Evolutionary conservation across 2,113 vertebrate species (phyloP), one percentile per base, ranked within the genome.

Genomic region (Myrmecobius fasciatus): DNA sequence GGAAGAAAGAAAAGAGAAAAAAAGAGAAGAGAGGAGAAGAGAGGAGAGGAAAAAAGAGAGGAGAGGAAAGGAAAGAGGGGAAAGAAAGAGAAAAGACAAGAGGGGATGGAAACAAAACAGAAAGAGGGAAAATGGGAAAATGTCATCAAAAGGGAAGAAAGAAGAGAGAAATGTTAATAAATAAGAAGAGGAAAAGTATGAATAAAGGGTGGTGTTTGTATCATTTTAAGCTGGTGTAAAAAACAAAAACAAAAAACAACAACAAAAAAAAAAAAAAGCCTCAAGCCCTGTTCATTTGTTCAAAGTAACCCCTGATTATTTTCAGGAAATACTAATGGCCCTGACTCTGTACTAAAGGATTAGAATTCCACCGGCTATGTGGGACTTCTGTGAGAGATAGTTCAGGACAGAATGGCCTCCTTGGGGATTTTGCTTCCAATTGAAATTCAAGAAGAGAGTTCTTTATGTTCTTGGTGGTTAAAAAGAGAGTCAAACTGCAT

Each of bases 91-190:
- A 56, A 25, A 56, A 60, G 28, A 31, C 9, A 56, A 54, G 25
- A 54, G 25, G 24, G 5, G 53, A 54, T 6, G 25, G 1, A 26
- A 54, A 14, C 4, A 17, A 75, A 20, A 36, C 60, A 17, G 31
- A 67, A 75, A n/a, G n/a, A n/a, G n/a, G n/a, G n/a, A n/a, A n/a
- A n/a, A n/a, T n/a, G n/a, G n/a, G n/a, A 75, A 75, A n/a, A 20
- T 67, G 17, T 12, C 36, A 8, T 0, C 22, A 43, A 90, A 51
- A 92, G 26, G n/a, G 26, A 92, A 56, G 91, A 94, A 31, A 90
- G 75, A 98, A 97, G 47, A 93, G 52, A 96, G 91, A 25, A 97
- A 96, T 98, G 97, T 94, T 97, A 96, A 67, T 93, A 96, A 89
- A 56, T n/a, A 94, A 97, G 95, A 75, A 2, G 43, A 52, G 17